Base-by-base conservation (phyloP, 1,140 invertebrate genomes). In the Lepidostoma basale region DNA sequence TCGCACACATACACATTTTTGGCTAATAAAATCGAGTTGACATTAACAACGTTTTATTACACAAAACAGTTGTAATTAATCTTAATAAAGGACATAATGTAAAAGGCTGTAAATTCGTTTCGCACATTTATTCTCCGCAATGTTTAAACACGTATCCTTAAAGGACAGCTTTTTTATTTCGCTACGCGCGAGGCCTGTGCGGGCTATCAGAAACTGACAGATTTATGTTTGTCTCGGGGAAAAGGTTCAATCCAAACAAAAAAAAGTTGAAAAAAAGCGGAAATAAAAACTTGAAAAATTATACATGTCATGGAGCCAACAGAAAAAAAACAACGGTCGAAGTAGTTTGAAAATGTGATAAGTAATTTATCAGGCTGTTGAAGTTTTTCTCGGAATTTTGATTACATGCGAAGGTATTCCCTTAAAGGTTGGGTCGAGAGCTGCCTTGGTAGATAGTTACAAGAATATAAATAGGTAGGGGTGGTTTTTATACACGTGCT, bases 211-310 rank as follows among this genome's bases (percentile, higher is more conserved):
- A 40, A 67, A 59, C 45, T 59, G 65, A 67, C 65, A 67, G 65
- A 67, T 67, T 67, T 67, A 67, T 67, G 54, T 67, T 60, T 59
- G 39, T 9, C 52, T 25, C 12, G 45, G 62, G 44, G 45, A 30
- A 23, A 58, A 36, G 42, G 28, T 30, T 58, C 30, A 28, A 39
- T 25, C 20, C 14, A 23, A 44, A 20, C 28, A 47, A 64, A 64
- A 64, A 59, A 58, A 59, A 67, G 14, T 40, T 40, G 18, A n/a
- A 18, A 40, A 18, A 16, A 40, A 40, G 18, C 39, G n/a, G 18
- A 40, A 40, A n/a, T n/a, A 67, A 44, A 28, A 23, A 12, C 23
- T 28, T 30, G 49, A 33, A 66, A 66, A 66, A 58, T 36, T 20
- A 26, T 25, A 36, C 56, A 44, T 39, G 28, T 59, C 56, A 59